Percentiles rank a stretch among this genome's conserved stretches.
Evolutionary conservation across 2,888 invertebrate species (phyloP).

Genomic region (Pantelozetes paolii): DNA sequence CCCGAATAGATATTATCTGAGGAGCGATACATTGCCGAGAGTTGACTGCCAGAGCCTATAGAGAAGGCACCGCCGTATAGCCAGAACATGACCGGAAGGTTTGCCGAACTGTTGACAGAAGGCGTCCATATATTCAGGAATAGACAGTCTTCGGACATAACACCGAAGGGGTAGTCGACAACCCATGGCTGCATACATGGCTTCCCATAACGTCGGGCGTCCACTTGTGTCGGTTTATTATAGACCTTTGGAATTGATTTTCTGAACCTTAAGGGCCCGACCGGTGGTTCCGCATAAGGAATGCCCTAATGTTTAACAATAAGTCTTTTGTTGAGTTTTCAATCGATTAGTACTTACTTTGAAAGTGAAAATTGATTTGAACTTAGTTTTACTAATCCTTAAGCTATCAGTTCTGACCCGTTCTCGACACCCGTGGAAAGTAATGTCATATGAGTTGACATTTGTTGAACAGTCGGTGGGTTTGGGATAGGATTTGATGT

Average conservation of each 20-base stretch:
- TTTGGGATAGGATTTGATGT: not conserved
- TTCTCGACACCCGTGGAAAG: not conserved
- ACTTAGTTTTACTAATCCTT: not conserved
- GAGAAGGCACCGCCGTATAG: constrained; percentile 1
- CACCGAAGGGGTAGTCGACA: not conserved
- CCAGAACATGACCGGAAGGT: constrained; percentile 24
- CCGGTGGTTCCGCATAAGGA: constrained; percentile 9
- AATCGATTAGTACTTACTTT: not conserved
- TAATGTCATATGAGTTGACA: not conserved
- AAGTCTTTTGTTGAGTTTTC: not conserved
- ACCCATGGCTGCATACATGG: constrained; percentile 14
- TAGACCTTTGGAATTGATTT: not conserved
- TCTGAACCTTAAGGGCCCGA: not conserved
- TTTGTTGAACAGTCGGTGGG: not conserved
- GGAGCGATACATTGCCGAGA: not conserved
- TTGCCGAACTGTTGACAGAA: not conserved
- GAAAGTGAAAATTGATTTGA: not conserved
- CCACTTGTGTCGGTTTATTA: not conserved
- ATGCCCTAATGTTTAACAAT: constrained; percentile 5
- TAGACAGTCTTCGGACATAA: constrained; percentile 12
- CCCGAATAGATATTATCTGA: not conserved
- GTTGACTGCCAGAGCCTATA: not conserved
- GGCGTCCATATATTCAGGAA: constrained; percentile 26
- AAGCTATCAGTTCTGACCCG: not conserved
- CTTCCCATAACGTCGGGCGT: not conserved